Conservation (phyloP, 2,797 vertebrate species). For the Clamator glandarius region DNA sequence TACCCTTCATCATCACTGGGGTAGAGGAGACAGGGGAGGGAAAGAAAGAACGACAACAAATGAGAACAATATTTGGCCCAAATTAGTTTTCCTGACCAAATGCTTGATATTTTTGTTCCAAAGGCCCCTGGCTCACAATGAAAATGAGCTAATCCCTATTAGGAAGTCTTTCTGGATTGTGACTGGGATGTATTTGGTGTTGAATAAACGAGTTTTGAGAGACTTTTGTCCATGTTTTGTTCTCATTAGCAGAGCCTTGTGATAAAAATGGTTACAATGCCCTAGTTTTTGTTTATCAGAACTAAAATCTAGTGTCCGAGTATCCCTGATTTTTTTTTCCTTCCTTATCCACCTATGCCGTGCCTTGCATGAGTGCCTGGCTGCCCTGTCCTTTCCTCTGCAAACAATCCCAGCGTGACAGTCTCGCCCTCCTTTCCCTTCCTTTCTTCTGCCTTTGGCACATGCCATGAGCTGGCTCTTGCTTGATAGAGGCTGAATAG, state of each 20-base stretch:
- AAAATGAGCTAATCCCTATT: constrained; percentile 58
- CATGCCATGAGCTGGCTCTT: neutral
- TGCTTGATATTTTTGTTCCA: constrained; percentile 45
- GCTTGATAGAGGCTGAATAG: neutral
- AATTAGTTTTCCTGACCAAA: constrained; percentile 59
- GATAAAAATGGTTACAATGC: constrained; percentile 29
- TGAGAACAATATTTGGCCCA: constrained; percentile 53
- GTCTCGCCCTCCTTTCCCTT: neutral
- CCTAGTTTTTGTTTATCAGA: constrained; percentile 34
- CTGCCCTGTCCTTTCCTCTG: neutral
- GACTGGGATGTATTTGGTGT: constrained; percentile 36
- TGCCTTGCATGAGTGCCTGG: neutral
- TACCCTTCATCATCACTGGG: constrained; percentile 4
- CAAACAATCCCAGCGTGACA: neutral
- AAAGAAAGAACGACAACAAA: constrained; percentile 11
- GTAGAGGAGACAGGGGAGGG: neutral
- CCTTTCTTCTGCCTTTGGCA: constrained; percentile 18
- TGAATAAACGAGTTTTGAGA: constrained; percentile 45
- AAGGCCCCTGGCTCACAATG: constrained; percentile 31
- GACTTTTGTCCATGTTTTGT: constrained; percentile 53
- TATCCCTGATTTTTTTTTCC: neutral
- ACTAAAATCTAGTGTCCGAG: neutral
- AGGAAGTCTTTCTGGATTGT: constrained; percentile 55
- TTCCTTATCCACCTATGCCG: neutral
- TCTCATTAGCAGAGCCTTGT: constrained; percentile 42